phyloP scores from a whole-genome alignment of 2,797 vertebrate species.

The Enteromius anoplus region DNA sequence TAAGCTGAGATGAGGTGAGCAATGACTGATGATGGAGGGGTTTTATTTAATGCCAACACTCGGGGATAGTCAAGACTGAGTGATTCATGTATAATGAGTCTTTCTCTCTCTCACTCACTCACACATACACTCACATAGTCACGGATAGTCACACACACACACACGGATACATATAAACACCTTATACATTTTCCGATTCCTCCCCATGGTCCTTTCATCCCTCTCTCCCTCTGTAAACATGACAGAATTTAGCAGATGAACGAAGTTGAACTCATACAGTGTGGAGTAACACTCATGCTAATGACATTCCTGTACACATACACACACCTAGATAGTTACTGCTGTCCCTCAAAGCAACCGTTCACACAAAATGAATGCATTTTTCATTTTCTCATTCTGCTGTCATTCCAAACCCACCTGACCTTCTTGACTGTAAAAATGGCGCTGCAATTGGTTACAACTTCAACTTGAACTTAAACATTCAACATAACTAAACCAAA shows the following conservation, averaged over 20 bases:
- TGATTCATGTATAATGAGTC: constrained; percentile 32
- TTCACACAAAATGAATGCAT: not conserved
- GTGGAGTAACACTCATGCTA: constrained; percentile 35
- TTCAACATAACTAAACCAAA: too few species aligned
- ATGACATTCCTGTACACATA: constrained; percentile 30
- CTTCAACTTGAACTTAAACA: too few species aligned
- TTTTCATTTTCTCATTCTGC: not conserved
- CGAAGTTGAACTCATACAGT: constrained; percentile 43
- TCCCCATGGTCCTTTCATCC: constrained; percentile 45
- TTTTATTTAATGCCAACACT: constrained; percentile 31
- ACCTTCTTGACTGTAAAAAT: not conserved
- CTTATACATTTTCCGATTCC: constrained; percentile 26
- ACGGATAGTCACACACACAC: constrained; percentile 8
- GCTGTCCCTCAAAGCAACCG: constrained; percentile 7
- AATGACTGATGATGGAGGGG: constrained; percentile 24
- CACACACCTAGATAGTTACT: constrained; percentile 20
- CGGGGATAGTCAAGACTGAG: constrained; percentile 28
- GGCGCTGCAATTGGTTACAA: not conserved
- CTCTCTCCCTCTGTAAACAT: constrained; percentile 38
- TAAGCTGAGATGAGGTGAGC: constrained; percentile 33
- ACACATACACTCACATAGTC: constrained; percentile 31
- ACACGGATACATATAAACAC: constrained; percentile 32
- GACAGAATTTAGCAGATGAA: constrained; percentile 43
- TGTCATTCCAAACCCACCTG: not conserved
- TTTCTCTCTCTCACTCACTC: not conserved